Evolutionary conservation across 1,140 invertebrate genomes (phyloP), one percentile per base, ranked within the genome.

Genomic region (Leptinotarsa undecemlineata): DNA sequence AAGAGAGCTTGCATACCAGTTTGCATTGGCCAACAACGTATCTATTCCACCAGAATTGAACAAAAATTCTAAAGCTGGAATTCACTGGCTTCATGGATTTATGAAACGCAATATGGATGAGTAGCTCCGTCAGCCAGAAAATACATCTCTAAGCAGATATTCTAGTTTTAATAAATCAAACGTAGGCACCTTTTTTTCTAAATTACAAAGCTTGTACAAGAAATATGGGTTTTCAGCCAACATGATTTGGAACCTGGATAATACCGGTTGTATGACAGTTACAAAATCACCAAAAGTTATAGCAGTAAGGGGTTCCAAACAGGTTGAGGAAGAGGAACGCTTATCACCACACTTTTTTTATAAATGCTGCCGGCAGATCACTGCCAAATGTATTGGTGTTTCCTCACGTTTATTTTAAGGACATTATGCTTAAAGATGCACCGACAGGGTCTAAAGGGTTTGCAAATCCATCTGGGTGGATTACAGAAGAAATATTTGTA

Each of bases 211-310:
- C 63, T 76, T 83, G 19, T 77, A 84, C 63, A 76, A 74, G 66
- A 79, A 77, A 61, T 61, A 82, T 51, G 80, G 84, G 33, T 85
- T 85, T 78, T 48, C 76, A 64, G 81, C 74, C 23, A 71, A 74
- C 48, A 74, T 74, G 68, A 82, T 86, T 70, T 84, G 81, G 68
- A 84, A 82, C 62, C 74, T 77, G 17, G 87, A 88, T 80, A 88
- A 88, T 79, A 88, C 85, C 5, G 87, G 86, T 17, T 77, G 87
- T 57, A 85, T 84, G 42, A 87, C 86, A 15, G 85, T 88, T 81
- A 83, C 23, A 60, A 76, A 83, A 71, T 77, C 82, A 51, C 80
- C 79, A 23, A 85, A 81, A 72, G 80, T 88, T 62, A 78, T 88
- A 60, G 84, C 86, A 42, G 77, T 72, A 71, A 82, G 79, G 81